Evolutionary conservation across 64 coral and sea anemone genomes (phyloP).

Genomic region (Stichodactyla helianthus): DNA sequence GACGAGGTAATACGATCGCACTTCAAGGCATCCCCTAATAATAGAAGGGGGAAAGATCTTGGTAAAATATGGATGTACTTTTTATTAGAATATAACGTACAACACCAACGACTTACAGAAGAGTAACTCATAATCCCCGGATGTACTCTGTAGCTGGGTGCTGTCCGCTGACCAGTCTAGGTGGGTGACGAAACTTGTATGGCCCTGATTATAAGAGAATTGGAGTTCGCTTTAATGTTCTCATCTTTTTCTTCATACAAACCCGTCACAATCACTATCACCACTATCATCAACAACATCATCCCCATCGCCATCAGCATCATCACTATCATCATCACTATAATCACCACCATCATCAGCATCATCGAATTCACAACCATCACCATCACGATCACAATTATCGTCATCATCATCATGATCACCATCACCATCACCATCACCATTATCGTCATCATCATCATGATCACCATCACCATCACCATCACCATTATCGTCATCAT

Average conservation of each 20-base stretch:
- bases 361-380: background rate
- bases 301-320: background rate
- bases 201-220: conserved; percentile 22
- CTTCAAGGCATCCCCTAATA: conserved; percentile 46
- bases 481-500: background rate
- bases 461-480: background rate
- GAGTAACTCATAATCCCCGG: conserved; percentile 75
- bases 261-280: background rate
- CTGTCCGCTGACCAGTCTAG: conserved; percentile 79
- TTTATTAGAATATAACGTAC: too few relatives aligned
- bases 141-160: conserved; percentile 71
- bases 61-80: background rate
- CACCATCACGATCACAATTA: background rate
- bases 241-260: too few relatives aligned
- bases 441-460: background rate
- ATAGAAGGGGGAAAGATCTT: background rate
- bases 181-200: conserved; percentile 73
- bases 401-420: background rate
- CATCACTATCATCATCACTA: background rate
- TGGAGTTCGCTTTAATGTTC: too few relatives aligned
- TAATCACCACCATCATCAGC: background rate
- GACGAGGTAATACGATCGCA: conserved; percentile 71
- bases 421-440: background rate
- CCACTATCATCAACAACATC: background rate
- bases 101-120: conserved; percentile 64